Evolutionary conservation across 2,888 invertebrate species (phyloP).

Genomic region (Auanema sp.): DNA sequence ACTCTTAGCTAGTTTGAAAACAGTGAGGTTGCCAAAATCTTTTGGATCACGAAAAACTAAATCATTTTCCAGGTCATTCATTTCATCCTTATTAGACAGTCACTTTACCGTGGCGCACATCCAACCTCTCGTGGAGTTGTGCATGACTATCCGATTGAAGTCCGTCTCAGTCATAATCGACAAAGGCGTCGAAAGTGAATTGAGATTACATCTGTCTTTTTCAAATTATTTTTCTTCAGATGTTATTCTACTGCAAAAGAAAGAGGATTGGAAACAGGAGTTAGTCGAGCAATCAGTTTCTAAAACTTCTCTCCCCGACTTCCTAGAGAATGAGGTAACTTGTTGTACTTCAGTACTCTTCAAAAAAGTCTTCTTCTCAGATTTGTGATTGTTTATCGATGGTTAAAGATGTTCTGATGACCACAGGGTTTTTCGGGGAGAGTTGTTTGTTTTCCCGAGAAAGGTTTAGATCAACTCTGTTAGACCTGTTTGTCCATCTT

Average conservation of each 20-base stretch:
- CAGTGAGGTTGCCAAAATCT: slow-evolving; percentile 32
- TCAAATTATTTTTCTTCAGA: slow-evolving; percentile 19
- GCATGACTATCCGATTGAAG: slow-evolving; percentile 58
- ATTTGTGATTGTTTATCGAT: slow-evolving; percentile 53
- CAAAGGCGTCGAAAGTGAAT: slow-evolving; percentile 40
- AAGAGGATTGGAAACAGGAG: slow-evolving; percentile 62
- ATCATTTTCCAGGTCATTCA: slow-evolving; percentile 47
- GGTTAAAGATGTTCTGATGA: slow-evolving; percentile 50
- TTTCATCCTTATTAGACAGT: slow-evolving; percentile 51
- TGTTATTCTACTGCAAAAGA: slow-evolving; percentile 40
- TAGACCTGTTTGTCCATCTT: slow-evolving; percentile 49
- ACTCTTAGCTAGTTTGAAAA: slow-evolving; percentile 50
- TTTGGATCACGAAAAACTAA: slow-evolving; percentile 6
- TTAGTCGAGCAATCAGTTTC: slow-evolving; percentile 43
- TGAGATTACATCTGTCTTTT: slow-evolving; percentile 5
- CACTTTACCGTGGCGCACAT: slow-evolving; percentile 51
- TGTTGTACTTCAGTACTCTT: background rate
- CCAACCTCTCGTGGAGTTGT: slow-evolving; percentile 59
- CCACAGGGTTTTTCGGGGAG: slow-evolving; percentile 54
- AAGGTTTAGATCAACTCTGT: slow-evolving; percentile 48
- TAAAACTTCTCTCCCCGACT: slow-evolving; percentile 62
- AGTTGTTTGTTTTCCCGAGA: slow-evolving; percentile 58
- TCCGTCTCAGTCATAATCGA: slow-evolving; percentile 51
- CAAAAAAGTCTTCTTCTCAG: slow-evolving; percentile 16
- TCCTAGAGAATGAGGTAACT: slow-evolving; percentile 59